Evolutionary conservation across 1,140 invertebrate genomes (phyloP).

Genomic region (Aphelinus atriplicis): DNA sequence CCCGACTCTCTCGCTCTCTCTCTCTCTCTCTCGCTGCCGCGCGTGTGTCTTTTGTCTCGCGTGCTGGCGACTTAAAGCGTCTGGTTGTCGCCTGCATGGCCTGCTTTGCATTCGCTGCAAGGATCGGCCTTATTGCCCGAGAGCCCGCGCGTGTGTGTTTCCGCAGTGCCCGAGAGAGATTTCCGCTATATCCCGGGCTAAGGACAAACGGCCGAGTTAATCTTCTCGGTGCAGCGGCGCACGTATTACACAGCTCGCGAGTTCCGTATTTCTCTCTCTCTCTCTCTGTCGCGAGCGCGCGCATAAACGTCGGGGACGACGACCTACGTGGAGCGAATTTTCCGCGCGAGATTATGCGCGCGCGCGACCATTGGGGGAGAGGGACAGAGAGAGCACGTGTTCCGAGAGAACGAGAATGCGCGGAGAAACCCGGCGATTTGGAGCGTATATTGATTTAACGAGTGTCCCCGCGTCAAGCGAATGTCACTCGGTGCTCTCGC

Average conservation of each 20-base stretch:
- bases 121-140: constrained; percentile 24
- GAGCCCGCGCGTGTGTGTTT: neutral
- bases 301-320: constrained; percentile 20
- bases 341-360: constrained; percentile 1
- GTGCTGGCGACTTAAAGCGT: constrained; percentile 9
- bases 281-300: neutral
- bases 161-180: constrained; percentile 10
- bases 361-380: too few relatives aligned
- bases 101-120: constrained; percentile 34
- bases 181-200: constrained; percentile 32
- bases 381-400: constrained; percentile 2
- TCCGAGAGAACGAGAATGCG: neutral
- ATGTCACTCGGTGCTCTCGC: too few relatives aligned
- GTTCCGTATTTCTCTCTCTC: constrained; percentile 6
- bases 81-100: constrained; percentile 20
- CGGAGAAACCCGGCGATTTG: neutral
- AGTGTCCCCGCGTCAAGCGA: neutral
- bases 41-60: constrained; percentile 35
- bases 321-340: constrained; percentile 32
- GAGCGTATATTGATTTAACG: constrained; percentile 3
- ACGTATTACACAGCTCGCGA: neutral
- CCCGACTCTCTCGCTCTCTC: too few relatives aligned
- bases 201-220: constrained; percentile 27
- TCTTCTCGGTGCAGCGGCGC: constrained; percentile 10
- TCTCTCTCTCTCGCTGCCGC: neutral